Evolutionary conservation across 2,797 vertebrate genomes (phyloP), one percentile per base, ranked within the genome.

Genomic region (Halcyon chelicuti): DNA sequence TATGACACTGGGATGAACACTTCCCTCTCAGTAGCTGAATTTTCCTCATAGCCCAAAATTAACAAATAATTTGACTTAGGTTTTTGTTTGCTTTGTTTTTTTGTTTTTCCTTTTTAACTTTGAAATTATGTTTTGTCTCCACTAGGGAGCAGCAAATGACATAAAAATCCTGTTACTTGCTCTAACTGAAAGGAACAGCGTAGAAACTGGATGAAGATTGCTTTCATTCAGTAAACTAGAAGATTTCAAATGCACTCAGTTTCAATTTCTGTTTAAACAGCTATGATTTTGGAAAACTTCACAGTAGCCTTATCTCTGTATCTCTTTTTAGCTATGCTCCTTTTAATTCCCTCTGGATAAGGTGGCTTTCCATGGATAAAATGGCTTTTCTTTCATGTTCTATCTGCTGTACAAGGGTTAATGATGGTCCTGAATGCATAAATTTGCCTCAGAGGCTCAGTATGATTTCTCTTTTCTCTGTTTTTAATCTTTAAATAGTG

Each of bases 81-180:
- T 10, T 7, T 12, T 29, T 52, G 25, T 16, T 52, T 52, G 15
- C 49, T 51, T 52, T 52, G 51, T 10, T 29, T 51, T 26, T 17
- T 6, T 51, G 14, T 14, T 61, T 44, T 23, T n/a, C 14, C 28
- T 57, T 63, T 73, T 62, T 14, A 77, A 37, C 47, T 62, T 73
- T 74, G 87, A 70, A 62, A 83, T 90, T 61, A 14, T 79, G 14
- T 37, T 55, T 66, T 42, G 15, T 60, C 29, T 93, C 96, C 97
- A 96, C 95, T 94, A 98, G 96, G 77, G 95, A 88, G 96, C 97
- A 97, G 97, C 96, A 98, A 91, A 96, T 44, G 95, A 95, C 79
- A 95, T n/a, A 23, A 54, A 96, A 97, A 94, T 35, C 6, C 75
- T 22, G 26, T 49, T 31, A 17, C 5, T 44, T 18, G 80, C 44